Conservation (phyloP, 1,140 invertebrate species). For the Bombus vancouverensis region DNA sequence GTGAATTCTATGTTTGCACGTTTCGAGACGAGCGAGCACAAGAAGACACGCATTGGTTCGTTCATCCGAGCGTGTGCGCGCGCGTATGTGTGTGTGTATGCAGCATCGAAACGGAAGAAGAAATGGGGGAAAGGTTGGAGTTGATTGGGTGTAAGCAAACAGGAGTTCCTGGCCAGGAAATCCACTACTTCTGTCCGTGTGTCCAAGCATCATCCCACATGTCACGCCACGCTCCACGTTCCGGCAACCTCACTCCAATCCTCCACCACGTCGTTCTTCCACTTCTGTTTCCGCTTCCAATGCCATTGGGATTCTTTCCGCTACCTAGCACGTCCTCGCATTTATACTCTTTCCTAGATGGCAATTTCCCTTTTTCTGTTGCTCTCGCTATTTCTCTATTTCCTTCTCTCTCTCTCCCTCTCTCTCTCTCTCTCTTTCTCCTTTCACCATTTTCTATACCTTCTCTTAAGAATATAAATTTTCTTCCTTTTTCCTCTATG, state of each 20-base stretch:
- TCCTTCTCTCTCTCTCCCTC: background rate
- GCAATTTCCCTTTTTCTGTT: slow-evolving; percentile 35
- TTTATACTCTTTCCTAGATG: slow-evolving; percentile 44
- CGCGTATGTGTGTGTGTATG: background rate
- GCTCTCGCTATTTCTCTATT: background rate
- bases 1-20: background rate
- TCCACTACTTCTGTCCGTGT: slow-evolving; percentile 58
- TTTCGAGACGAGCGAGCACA: background rate
- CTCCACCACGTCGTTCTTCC: slow-evolving; percentile 14
- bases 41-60: background rate
- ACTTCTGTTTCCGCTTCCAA: slow-evolving; percentile 49
- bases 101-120: slow-evolving; percentile 5
- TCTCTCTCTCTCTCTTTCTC: background rate
- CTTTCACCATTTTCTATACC: background rate
- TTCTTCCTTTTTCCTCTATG: slow-evolving; percentile 27
- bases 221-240: slow-evolving; percentile 49
- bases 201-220: slow-evolving; percentile 61
- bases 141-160: slow-evolving; percentile 71
- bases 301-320: slow-evolving; percentile 59
- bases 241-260: slow-evolving; percentile 38
- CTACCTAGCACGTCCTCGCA: slow-evolving; percentile 54
- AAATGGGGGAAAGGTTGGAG: slow-evolving; percentile 47
- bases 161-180: slow-evolving; percentile 54
- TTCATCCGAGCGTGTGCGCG: background rate
- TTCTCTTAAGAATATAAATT: slow-evolving; percentile 46